phyloP scores from a whole-genome alignment of 1,140 invertebrate genomes.

The Platyscapa corneri region DNA sequence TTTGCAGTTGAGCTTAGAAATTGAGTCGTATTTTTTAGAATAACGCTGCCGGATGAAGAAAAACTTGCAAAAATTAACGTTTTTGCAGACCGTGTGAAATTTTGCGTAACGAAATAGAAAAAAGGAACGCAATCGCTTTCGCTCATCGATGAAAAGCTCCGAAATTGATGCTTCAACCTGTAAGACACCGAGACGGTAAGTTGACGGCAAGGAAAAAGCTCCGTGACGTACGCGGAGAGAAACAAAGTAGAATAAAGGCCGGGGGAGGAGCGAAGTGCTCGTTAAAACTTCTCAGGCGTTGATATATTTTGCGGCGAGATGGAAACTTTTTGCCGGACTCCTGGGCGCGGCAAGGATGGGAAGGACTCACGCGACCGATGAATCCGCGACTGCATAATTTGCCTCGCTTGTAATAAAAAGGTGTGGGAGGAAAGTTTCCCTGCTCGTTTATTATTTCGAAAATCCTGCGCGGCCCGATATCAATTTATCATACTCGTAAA shows the following conservation, averaged over 20 bases:
- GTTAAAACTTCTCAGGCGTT: conserved; percentile 38
- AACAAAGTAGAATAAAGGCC: background rate
- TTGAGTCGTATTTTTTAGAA: too few species aligned
- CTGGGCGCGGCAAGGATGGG: too few species aligned
- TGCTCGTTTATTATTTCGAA: background rate
- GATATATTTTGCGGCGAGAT: conserved; percentile 24
- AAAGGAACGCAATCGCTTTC: too few species aligned
- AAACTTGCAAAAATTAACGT: too few species aligned
- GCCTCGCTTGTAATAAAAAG: background rate
- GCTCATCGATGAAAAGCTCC: background rate
- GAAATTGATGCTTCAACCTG: background rate
- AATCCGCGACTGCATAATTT: background rate
- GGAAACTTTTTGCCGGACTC: conserved; percentile 14
- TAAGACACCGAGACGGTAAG: background rate
- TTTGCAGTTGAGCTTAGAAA: too few species aligned
- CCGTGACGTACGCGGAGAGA: background rate
- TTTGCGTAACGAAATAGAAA: background rate
- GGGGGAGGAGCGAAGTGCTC: conserved; percentile 20
- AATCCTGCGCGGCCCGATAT: background rate
- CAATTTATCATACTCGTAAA: background rate
- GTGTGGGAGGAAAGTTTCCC: background rate
- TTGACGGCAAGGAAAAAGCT: background rate
- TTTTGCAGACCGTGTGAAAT: background rate
- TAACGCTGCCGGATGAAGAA: too few species aligned
- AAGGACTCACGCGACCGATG: background rate